A percentile compares a stretch with the other conserved stretches of the same genome.
Conservation (phyloP, 2,888 invertebrate genomes). For the Drosophila atroscutellata region DNA sequence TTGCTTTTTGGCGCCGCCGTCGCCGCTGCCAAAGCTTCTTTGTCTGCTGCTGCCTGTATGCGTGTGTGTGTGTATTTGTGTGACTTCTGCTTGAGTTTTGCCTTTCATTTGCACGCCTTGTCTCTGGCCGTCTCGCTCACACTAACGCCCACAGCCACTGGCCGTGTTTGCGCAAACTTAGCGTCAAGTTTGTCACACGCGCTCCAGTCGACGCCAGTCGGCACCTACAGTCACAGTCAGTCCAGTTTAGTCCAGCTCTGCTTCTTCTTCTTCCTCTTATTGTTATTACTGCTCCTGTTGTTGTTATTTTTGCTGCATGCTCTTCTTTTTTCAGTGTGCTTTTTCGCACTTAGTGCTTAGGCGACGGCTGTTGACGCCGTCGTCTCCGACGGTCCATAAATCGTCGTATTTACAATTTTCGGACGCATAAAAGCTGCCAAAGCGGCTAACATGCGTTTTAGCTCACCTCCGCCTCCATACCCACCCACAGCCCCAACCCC, state of each 20-base stretch:
- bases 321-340: slow-evolving; percentile 50
- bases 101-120: slow-evolving; percentile 73
- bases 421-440: slow-evolving; percentile 74
- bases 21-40: slow-evolving; percentile 59
- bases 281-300: neutral
- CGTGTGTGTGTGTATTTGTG: slow-evolving; percentile 31
- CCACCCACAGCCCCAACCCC: neutral
- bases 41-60: slow-evolving; percentile 44
- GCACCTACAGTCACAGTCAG: slow-evolving; percentile 34
- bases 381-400: slow-evolving; percentile 52
- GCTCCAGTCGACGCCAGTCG: slow-evolving; percentile 47
- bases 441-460: slow-evolving; percentile 55
- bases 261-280: slow-evolving; percentile 2
- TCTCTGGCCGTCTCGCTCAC: slow-evolving; percentile 64
- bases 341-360: slow-evolving; percentile 71
- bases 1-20: slow-evolving; percentile 73
- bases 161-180: slow-evolving; percentile 70
- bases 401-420: slow-evolving; percentile 68
- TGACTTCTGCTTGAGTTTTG: slow-evolving; percentile 64
- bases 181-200: slow-evolving; percentile 80
- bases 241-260: slow-evolving; percentile 36
- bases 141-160: slow-evolving; percentile 40
- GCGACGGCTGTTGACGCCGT: slow-evolving; percentile 22
- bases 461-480: neutral
- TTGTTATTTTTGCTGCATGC: slow-evolving; percentile 11